Base-by-base conservation (phyloP, 2,888 invertebrate species). In the Drosophila atroscutellata region DNA sequence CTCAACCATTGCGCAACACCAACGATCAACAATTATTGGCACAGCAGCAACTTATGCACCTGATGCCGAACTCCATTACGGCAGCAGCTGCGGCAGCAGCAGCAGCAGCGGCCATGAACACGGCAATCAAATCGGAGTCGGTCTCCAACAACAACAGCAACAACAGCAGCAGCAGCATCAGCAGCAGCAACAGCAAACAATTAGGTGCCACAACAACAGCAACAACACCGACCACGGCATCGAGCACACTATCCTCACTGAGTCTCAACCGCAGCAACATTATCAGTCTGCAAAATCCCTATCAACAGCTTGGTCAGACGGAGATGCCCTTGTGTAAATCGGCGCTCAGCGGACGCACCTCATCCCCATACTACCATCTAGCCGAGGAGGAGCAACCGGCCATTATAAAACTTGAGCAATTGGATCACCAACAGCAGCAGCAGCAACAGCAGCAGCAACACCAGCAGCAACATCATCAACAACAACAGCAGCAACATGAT, bases 171-270 rank as follows among this genome's bases (percentile, higher is more conserved):
- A 64, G 20, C 75, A 75, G 13, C 75, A 77, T 32, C 77, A 64
- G 20, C 75, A 73, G 8, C 70, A 68, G 36, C 78, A 72, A 20
- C 81, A 81, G 39, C 76, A 76, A 63, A 20, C 72, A 67, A 52
- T 80, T 76, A 51, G 45, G 77, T 63, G 62, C 75, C 72, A 75
- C 74, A 71, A 71, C 77, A 80, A 69, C 76, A 59, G 60, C 73
- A 69, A 72, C 87, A 86, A 84, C 87, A 87, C 86, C 75, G 89
- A 86, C 80, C 72, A 87, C 89, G 83, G 88, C 75, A 88, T 85
- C 90, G 77, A 83, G 32, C 83, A 75, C 86, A 81, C 86, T 81
- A 76, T 83, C 83, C 77, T 83, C 89, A 59, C 82, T 77, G 83
- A 89, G 50, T 78, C 80, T 45, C 83, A 80, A 34, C 79, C 81